Percentiles rank a stretch among this genome's conserved stretches.
These are phyloP conservation scores for Cerceris rybyensis DNA, from an alignment of 2,888 invertebrate species.

Conservation along the genomic window DNA sequence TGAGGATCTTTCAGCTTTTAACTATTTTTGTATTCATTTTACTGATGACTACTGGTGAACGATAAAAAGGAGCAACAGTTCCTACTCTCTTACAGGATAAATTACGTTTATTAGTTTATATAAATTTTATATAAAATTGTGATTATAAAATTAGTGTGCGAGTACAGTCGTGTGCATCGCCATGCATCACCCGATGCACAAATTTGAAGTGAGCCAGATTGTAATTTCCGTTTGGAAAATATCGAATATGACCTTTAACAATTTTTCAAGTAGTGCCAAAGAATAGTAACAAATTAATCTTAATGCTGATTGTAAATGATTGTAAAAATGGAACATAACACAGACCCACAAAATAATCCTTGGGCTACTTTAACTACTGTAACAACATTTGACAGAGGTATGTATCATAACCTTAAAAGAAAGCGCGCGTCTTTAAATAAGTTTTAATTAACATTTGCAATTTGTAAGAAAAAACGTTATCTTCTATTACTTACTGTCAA, in stretches of 20 bases:
- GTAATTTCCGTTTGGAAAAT: background rate
- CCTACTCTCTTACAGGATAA: no score
- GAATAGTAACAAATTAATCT: background rate
- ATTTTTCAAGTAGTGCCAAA: background rate
- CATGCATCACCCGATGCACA: background rate
- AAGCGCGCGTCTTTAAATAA: conserved; percentile 29
- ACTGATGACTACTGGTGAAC: no score
- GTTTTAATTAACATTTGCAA: background rate
- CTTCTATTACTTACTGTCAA: background rate
- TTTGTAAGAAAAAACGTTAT: background rate
- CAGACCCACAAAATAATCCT: conserved; percentile 53
- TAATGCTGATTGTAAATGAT: background rate
- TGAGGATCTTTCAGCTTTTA: no score
- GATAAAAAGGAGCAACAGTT: no score
- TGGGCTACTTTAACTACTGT: conserved; percentile 76
- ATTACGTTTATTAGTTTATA: no score
- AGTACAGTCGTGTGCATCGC: background rate
- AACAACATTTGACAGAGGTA: conserved; percentile 79
- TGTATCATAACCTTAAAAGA: conserved; percentile 17
- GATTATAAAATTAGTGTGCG: no score
- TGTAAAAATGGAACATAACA: conserved; percentile 46
- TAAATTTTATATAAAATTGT: no score
- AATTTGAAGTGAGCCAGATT: background rate
- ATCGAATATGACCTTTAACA: background rate
- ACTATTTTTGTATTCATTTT: no score